Evolutionary conservation across 2,797 vertebrate genomes (phyloP), one percentile per base, ranked within the genome.

Genomic region (Antennarius maculatus): DNA sequence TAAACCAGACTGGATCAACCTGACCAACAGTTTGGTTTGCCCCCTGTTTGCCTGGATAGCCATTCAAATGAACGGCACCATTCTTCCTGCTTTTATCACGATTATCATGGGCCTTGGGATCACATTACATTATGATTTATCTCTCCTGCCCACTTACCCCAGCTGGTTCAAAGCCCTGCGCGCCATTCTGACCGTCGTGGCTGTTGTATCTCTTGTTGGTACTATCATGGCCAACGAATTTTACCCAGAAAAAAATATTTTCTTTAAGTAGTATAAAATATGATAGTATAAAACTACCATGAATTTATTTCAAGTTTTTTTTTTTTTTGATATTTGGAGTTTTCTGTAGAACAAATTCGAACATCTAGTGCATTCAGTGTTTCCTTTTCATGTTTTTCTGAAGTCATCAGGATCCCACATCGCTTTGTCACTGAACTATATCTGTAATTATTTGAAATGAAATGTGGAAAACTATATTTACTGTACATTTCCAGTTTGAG

Each of bases 141-240:
- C 93, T 51, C 89, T 99, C 65, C 89, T 98, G 70, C 95, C 97
- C 48, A 81, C 94, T 13, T 98, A 97, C 58, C 96, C 97, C 9
- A 88, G 83, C 72, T 98, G 97, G 96, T 96, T 99, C 77, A 97
- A 94, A 91, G 93, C 92, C 7, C 68, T 97, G 70, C 93, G 95
- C 31, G 51, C 91, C 4, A 1, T 93, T 54, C 80, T 95, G 27
- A 96, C 95, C 5, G 0, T 77, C 0, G 92, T 97, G 61, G 96
- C 95, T 0, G 68, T 88, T 14, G 64, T 92, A 0, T 96, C 95
- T 23, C 82, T 97, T 0, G 0, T 94, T 13, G 81, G 89, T 51
- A 96, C 94, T 17, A 48, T 94, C 4, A 0, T 62, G 0, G 23
- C 1, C 23, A 23, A 23, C 1, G 23, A 23, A 34, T 34, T 34